Evolutionary conservation across 1,140 invertebrate genomes (phyloP), one percentile per base, ranked within the genome.

Genomic region (Thrips palmi): DNA sequence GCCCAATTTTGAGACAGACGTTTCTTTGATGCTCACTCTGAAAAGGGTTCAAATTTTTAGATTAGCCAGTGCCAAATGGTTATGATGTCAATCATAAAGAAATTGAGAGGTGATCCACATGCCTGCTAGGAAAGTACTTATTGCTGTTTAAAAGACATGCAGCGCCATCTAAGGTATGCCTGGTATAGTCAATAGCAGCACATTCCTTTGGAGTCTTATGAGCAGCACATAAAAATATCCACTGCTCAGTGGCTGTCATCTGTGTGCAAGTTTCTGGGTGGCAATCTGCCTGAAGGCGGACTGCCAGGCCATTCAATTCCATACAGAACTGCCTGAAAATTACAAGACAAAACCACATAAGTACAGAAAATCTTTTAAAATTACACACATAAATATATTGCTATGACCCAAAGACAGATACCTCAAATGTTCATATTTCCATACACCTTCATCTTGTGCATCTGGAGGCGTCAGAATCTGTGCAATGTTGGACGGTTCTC

Each of bases 171-270:
- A 99, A 62, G n/a, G 96, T 99, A 56, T 99, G 96, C 48, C 94
- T 67, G 1, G 94, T 98, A 52, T 99, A 99, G 60, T 99, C 94
- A 56, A 99, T 98, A 14, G 96, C 96, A 38, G 94, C 88, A 63
- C 96, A 99, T 72, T 99, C 94, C 63, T 98, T 98, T 17, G 96
- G 96, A 43, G 93, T 97, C 70, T 98, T 98, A 57, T 99, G 96
- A 32, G 94, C 93, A 41, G 96, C 96, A 71, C 96, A 99, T 23
- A 99, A 64, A 60, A 98, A 98, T 56, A 98, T 98, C 94, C 94
- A 99, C 53, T 99, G 94, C 63, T 98, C 93, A 12, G 94, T 99
- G 3, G 96, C 96, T 29, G 94, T 99, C 96, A 99, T 99, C 63
- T 99, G 93, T 29, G 81, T 91, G 57, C 96, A 99, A 2, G 77